These are phyloP conservation scores for Rattus rattus DNA, from an alignment of 2,113 vertebrate genomes.

Conservation along the genomic window DNA sequence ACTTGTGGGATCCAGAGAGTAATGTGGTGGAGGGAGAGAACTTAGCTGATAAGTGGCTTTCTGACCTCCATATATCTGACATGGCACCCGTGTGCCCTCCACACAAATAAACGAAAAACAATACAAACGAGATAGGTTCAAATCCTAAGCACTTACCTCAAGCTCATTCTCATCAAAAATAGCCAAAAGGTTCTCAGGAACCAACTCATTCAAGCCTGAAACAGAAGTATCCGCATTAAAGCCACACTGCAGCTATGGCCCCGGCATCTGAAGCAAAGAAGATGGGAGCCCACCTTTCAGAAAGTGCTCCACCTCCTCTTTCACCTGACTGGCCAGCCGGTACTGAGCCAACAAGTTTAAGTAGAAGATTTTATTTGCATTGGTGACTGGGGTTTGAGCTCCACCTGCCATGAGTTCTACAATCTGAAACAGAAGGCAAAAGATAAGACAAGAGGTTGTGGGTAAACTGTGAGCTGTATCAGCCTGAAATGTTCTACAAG, in stretches of 20 bases:
- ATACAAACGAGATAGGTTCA: background rate
- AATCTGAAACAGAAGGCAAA: slow-evolving; percentile 87
- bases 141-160: slow-evolving; percentile 89
- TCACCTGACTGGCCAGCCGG: slow-evolving; percentile 96
- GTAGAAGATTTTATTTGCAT: slow-evolving; percentile 98
- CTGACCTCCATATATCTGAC: too few relatives aligned
- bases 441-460: slow-evolving; percentile 1
- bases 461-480: background rate
- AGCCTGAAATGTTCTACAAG: background rate
- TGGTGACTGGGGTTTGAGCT: slow-evolving; percentile 94
- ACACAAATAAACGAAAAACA: background rate
- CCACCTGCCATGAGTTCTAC: slow-evolving; percentile 97
- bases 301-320: slow-evolving; percentile 98
- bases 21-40: background rate
- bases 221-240: slow-evolving; percentile 67
- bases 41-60: background rate
- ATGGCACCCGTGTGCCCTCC: too few relatives aligned
- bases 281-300: slow-evolving; percentile 92
- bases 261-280: background rate
- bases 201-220: slow-evolving; percentile 96
- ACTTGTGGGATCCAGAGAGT: background rate
- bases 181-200: slow-evolving; percentile 98
- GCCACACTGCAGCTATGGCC: background rate
- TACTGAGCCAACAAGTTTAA: slow-evolving; percentile 97
- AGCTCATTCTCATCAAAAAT: slow-evolving; percentile 99